phyloP scores from a whole-genome alignment of 1,140 invertebrate species.

The Hylaeus anthracinus region DNA sequence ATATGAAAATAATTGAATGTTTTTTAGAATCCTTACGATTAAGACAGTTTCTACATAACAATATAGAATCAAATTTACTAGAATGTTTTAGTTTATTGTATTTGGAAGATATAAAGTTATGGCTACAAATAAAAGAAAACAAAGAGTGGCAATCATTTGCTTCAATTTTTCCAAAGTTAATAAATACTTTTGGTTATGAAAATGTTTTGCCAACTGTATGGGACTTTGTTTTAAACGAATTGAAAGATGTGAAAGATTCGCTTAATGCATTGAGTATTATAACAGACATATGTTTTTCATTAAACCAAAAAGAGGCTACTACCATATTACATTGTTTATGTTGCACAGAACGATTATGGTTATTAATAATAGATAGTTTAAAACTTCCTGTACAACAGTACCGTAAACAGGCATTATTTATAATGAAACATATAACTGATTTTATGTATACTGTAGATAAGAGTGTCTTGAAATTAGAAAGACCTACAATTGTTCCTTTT shows the following conservation, averaged over 20 bases:
- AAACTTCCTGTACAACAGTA: conserved; percentile 55
- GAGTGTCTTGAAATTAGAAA: conserved; percentile 5
- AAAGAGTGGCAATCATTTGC: conserved; percentile 60
- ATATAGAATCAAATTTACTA: background rate
- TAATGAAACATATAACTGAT: conserved; percentile 71
- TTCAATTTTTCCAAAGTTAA: conserved; percentile 62
- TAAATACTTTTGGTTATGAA: conserved; percentile 42
- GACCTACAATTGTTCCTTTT: conserved; percentile 59
- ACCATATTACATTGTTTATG: conserved; percentile 44
- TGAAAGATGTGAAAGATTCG: conserved; percentile 39
- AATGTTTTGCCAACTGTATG: conserved; percentile 46
- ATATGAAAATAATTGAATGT: conserved; percentile 64
- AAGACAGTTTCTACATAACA: conserved; percentile 15
- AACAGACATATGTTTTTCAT: conserved; percentile 55
- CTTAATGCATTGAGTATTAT: conserved; percentile 60
- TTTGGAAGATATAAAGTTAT: conserved; percentile 53
- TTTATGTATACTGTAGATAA: conserved; percentile 47
- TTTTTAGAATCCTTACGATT: conserved; percentile 57
- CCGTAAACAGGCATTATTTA: conserved; percentile 73
- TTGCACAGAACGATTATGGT: conserved; percentile 60
- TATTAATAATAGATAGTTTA: conserved; percentile 57
- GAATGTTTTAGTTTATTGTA: conserved; percentile 43
- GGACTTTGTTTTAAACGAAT: conserved; percentile 38
- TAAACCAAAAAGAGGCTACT: conserved; percentile 11
- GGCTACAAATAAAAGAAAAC: conserved; percentile 54